Evolutionary conservation across 2,888 invertebrate genomes (phyloP), one percentile per base, ranked within the genome.

Genomic region (Adelphocoris suturalis): DNA sequence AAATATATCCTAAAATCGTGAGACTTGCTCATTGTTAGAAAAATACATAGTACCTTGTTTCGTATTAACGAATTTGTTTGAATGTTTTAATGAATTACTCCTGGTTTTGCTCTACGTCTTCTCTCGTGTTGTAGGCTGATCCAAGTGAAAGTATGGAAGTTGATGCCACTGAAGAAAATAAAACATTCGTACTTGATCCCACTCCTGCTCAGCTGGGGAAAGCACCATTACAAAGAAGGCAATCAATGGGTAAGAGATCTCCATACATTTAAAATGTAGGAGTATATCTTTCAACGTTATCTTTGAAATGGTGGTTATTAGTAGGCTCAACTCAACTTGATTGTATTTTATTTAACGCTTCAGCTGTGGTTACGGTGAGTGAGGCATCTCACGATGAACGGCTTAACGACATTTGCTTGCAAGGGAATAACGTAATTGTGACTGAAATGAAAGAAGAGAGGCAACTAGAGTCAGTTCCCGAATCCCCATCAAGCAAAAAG

Each of bases 171-270:
- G 90, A 90, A 12, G 92, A 92, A 86, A 92, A 91, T 37, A 92
- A 92, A 87, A 92, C 92, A 37, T 97, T 97, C 94, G 96, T 98
- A 89, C 94, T 98, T 91, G 98, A 98, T 76, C 98, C 98, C 0
- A 99, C 98, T 0, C 98, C 98, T 3, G 98, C 98, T 47, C 98
- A 98, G 93, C 95, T 98, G 90, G 98, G 98, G 84, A 95, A 96
- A 91, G 98, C 98, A 57, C 98, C 98, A 12, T 93, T 98, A 86
- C 98, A 98, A 94, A 96, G 97, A 93, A 95, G 98, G 92, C 96
- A 97, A 92, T 97, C 97, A 92, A 95, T 97, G 95, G 96, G 97
- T 97, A 94, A 93, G 92, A 92, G 2, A 11, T 2, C 11, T 37
- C 37, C 52, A 52, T 52, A 52, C 52, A 37, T 37, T 37, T 37